Base-by-base conservation (phyloP, 2,797 vertebrate species). In the Cossypha heuglini region DNA sequence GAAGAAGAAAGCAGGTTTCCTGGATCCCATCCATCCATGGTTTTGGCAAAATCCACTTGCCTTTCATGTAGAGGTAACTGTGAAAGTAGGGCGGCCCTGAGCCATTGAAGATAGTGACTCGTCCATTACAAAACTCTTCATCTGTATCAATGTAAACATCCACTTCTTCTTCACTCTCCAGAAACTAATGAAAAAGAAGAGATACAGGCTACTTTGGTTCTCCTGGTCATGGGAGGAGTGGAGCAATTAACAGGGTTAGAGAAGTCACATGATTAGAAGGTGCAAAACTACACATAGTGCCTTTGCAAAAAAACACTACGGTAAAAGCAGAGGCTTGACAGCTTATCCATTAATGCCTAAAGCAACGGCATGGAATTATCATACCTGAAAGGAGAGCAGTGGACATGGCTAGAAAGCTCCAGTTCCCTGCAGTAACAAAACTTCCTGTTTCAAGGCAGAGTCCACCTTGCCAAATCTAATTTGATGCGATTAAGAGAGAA, bases 31-130 rank as follows among this genome's bases (percentile, higher is more conserved):
- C 29, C 25, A 66, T 46, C 45, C 16, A 6, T 1, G 2, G 31
- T 35, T 87, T 81, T 87, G 48, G 49, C 77, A 88, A 54, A 84
- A 64, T 46, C 20, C 3, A 13, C 97, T 97, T 88, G 99, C 99
- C 98, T 93, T 99, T 99, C 99, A 99, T 99, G 95, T 99, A 99
- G 86, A 99, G 99, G 96, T 99, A 99, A 94, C 99, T 99, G 80
- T 99, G 99, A 97, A 99, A 99, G 97, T 99, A 99, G 5, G 98
- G 99, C 11, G 99, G 98, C 73, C 98, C 98, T 6, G 97, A 98
- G 88, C 99, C 98, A 29, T 98, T 99, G 93, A 99, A 98, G 46
- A 98, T 81, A 67, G 98, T 98, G 85, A 98, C 97, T 80, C 98
- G 98, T 19, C 98, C 98, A 6, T 98, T 98, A 91, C 98, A 99